Percentiles rank a stretch among this genome's conserved stretches.
These are phyloP conservation scores for Xerus inauris DNA, from an alignment of 2,113 vertebrate genomes.

Conservation along the genomic window DNA sequence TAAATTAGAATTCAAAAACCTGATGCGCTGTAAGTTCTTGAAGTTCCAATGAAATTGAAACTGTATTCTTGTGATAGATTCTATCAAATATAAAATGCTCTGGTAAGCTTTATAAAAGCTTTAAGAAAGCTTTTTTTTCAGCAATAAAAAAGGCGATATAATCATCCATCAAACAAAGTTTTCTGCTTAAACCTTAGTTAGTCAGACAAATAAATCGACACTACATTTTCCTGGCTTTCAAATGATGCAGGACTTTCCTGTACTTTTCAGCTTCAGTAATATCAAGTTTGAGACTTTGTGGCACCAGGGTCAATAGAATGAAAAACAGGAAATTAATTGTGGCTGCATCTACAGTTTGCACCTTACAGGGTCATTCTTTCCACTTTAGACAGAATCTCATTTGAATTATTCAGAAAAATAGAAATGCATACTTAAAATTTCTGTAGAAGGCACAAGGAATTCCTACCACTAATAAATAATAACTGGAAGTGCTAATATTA, in stretches of 20 bases:
- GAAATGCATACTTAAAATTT: not conserved
- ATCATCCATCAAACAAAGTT: not conserved
- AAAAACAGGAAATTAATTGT: not conserved
- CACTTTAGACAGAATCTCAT: not conserved
- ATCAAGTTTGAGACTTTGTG: not conserved
- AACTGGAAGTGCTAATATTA: not conserved
- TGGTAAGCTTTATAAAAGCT: not conserved
- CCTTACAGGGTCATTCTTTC: not conserved
- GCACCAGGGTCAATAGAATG: not conserved
- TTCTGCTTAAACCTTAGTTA: not conserved
- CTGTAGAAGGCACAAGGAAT: not conserved
- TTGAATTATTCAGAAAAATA: slow-evolving; percentile 10
- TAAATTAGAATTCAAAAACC: not conserved
- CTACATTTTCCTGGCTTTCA: not conserved
- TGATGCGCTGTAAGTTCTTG: not conserved
- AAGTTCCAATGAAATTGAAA: not conserved
- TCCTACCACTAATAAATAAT: not conserved
- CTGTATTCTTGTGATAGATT: not conserved
- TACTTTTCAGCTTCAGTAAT: not conserved
- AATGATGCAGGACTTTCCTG: not conserved
- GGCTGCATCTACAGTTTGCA: not conserved
- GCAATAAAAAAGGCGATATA: not conserved
- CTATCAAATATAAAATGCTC: not conserved
- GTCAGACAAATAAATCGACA: not conserved
- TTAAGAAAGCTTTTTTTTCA: not conserved